phyloP scores from a whole-genome alignment of 2,113 vertebrate genomes.

The Pitta sordida region DNA sequence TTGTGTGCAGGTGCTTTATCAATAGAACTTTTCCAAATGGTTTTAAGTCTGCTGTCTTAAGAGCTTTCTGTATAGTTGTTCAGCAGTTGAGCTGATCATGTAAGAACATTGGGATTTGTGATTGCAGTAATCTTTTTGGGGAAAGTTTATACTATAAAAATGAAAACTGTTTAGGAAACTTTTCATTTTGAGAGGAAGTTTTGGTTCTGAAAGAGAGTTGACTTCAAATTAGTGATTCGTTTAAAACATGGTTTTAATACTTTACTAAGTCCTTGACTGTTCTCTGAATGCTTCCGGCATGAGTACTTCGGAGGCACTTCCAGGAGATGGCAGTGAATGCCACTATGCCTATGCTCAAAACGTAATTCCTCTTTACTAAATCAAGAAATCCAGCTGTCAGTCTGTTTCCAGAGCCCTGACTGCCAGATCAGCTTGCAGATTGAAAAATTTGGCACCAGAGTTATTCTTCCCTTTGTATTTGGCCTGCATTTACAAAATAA shows the following conservation, averaged over 20 bases:
- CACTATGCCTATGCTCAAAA: background rate
- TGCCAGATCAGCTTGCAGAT: background rate
- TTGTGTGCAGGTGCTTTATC: background rate
- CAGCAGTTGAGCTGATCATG: fast-evolving
- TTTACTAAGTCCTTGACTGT: background rate
- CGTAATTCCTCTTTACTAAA: background rate
- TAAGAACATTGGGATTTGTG: background rate
- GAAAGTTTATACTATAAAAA: background rate
- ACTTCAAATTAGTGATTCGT: background rate
- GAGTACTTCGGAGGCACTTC: background rate
- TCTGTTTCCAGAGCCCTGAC: background rate
- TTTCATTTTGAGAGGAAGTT: background rate
- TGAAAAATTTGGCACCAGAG: background rate
- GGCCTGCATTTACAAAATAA: background rate
- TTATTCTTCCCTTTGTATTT: background rate
- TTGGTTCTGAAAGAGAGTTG: background rate
- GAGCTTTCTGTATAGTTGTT: background rate
- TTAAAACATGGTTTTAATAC: background rate
- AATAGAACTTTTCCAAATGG: background rate
- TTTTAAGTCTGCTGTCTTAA: background rate
- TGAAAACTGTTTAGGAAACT: background rate
- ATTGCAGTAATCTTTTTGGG: background rate
- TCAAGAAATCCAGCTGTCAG: background rate
- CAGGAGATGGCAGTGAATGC: background rate
- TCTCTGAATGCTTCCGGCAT: background rate